Conservation (phyloP, 2,888 invertebrate species). For the Steinernema hermaphroditum region DNA sequence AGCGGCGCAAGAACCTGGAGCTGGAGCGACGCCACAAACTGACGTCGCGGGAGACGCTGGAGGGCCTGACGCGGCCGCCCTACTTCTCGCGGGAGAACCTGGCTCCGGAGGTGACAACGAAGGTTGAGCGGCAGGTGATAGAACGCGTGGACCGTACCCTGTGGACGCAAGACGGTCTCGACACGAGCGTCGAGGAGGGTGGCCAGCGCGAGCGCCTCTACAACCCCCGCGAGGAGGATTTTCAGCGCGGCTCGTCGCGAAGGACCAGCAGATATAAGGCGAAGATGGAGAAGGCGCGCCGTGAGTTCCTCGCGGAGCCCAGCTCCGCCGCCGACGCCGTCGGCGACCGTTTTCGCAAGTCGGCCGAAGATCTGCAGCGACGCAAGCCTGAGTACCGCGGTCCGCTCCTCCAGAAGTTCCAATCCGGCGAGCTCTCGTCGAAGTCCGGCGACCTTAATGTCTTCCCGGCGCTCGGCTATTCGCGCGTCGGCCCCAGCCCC, state of each 20-base stretch:
- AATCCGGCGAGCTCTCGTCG: slow-evolving; percentile 55
- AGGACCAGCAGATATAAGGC: slow-evolving; percentile 48
- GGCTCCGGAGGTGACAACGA: slow-evolving; percentile 56
- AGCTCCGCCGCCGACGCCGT: slow-evolving; percentile 32
- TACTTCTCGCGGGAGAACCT: slow-evolving; percentile 63
- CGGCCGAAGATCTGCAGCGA: slow-evolving; percentile 54
- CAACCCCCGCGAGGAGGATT: slow-evolving; percentile 45
- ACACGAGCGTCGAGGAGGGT: background rate
- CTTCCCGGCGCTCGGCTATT: slow-evolving; percentile 38
- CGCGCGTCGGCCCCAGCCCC: slow-evolving; percentile 51
- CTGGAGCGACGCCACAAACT: slow-evolving; percentile 45
- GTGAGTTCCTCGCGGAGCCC: slow-evolving; percentile 56
- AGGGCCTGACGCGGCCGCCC: slow-evolving; percentile 59
- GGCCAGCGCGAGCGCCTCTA: slow-evolving; percentile 44
- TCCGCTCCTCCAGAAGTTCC: slow-evolving; percentile 64
- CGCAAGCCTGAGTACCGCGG: slow-evolving; percentile 59
- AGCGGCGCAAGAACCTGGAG: slow-evolving; percentile 46
- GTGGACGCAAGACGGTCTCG: slow-evolving; percentile 51
- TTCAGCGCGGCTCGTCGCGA: slow-evolving; percentile 45
- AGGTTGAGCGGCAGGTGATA: slow-evolving; percentile 61
- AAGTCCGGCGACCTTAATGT: slow-evolving; percentile 31
- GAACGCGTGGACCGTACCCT: slow-evolving; percentile 64
- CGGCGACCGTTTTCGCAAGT: slow-evolving; percentile 55
- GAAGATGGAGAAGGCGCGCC: slow-evolving; percentile 56
- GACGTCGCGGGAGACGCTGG: slow-evolving; percentile 60